Evolutionary conservation across 1,140 invertebrate species (phyloP).

Genomic region (Chrysomallon squamiferum): DNA sequence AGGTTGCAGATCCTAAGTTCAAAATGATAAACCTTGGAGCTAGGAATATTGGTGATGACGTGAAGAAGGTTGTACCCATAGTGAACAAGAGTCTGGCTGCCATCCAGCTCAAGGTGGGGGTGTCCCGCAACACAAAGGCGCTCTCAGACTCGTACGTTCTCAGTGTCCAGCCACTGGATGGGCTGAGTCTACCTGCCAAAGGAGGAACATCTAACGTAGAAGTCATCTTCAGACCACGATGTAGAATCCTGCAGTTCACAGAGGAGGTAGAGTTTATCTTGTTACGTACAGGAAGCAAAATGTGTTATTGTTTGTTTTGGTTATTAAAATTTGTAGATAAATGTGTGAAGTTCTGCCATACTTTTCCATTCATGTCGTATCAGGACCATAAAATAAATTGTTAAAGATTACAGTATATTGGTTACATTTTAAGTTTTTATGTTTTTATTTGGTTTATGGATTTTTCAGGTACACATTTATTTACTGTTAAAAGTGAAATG

Average conservation of each 20-base stretch:
- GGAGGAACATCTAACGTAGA: slow-evolving; percentile 56
- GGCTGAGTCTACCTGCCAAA: slow-evolving; percentile 49
- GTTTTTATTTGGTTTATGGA: no score
- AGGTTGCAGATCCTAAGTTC: slow-evolving; percentile 55
- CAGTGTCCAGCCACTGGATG: slow-evolving; percentile 37
- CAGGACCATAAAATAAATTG: no score
- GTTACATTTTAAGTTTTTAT: no score
- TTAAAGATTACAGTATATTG: no score
- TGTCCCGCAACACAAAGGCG: slow-evolving; percentile 43
- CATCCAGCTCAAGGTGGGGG: slow-evolving; percentile 54
- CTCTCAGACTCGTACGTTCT: slow-evolving; percentile 45
- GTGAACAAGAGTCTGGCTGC: slow-evolving; percentile 60
- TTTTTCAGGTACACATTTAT: no score
- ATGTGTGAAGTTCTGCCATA: no score
- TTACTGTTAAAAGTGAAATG: no score
- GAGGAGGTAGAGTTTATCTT: slow-evolving; percentile 53
- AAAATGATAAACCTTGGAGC: slow-evolving; percentile 59
- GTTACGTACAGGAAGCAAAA: no score
- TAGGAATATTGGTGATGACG: slow-evolving; percentile 46
- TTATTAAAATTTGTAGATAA: no score
- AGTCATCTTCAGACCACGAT: slow-evolving; percentile 48
- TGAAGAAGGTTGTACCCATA: slow-evolving; percentile 57
- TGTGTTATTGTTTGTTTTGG: no score
- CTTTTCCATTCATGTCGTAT: no score
- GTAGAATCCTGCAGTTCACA: slow-evolving; percentile 56